These are phyloP conservation scores for Globia sparganii DNA, from an alignment of 2,888 invertebrate species.

Conservation along the genomic window DNA sequence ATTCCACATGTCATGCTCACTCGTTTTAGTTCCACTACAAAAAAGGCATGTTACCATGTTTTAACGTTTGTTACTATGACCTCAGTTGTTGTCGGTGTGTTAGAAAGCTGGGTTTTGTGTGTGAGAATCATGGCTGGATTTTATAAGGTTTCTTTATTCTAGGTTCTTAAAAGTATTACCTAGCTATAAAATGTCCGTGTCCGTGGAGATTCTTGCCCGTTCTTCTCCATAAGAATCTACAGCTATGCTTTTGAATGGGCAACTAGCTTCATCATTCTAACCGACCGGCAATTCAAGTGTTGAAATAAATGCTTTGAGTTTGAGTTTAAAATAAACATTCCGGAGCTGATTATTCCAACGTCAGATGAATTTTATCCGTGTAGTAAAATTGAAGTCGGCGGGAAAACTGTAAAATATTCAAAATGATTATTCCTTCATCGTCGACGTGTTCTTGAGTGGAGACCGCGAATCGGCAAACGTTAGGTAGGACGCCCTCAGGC, in stretches of 20 bases:
- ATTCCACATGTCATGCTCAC: constrained; percentile 65
- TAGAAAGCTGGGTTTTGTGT: constrained; percentile 34
- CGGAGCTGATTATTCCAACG: background rate
- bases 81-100: constrained; percentile 35
- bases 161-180: constrained; percentile 3
- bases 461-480: no score
- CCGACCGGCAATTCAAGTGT: background rate
- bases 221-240: background rate
- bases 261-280: background rate
- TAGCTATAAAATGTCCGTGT: background rate
- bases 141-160: background rate
- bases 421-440: no score
- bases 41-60: constrained; percentile 47
- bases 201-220: background rate
- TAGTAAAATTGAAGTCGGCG: background rate
- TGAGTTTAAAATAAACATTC: background rate
- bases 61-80: constrained; percentile 54
- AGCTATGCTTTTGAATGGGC: background rate
- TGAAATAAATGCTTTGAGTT: background rate
- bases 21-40: constrained; percentile 49
- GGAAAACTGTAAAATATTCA: no score
- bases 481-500: no score
- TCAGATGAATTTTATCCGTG: background rate
- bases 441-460: no score
- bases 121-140: constrained; percentile 18